Percentiles rank a stretch among this genome's conserved stretches.
These are phyloP conservation scores for Dynastes hyllus DNA, from an alignment of 2,888 invertebrate genomes.

Conservation along the genomic window DNA sequence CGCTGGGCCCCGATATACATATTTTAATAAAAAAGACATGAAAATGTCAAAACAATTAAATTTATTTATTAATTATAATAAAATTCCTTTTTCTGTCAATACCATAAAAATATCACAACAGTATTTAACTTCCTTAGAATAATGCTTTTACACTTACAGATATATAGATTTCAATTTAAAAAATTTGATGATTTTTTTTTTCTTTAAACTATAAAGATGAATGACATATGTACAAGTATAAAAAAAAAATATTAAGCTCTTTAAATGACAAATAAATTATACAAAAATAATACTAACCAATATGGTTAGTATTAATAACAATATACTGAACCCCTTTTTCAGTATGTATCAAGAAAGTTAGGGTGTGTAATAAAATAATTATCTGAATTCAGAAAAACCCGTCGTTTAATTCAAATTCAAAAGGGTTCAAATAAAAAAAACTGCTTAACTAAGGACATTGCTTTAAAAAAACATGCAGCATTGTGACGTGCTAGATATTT, in stretches of 20 bases:
- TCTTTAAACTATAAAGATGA: slow-evolving; percentile 15
- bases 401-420: no score
- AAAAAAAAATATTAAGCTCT: slow-evolving; percentile 33
- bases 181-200: not conserved
- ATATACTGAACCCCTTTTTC: slow-evolving; percentile 1
- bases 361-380: no score
- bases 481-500: no score
- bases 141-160: not conserved
- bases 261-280: slow-evolving; percentile 34
- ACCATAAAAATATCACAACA: slow-evolving; percentile 46
- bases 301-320: slow-evolving; percentile 22
- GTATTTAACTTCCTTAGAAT: slow-evolving; percentile 25
- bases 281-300: slow-evolving; percentile 36
- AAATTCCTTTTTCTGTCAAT: slow-evolving; percentile 22
- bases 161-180: slow-evolving; percentile 2
- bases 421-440: no score
- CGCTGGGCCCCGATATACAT: no score
- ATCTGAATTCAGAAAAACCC: no score
- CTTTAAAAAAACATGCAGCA: no score
- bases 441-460: no score
- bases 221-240: slow-evolving; percentile 20
- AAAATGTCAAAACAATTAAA: slow-evolving; percentile 15
- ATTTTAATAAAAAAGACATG: not conserved
- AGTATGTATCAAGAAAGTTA: not conserved
- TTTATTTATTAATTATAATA: slow-evolving; percentile 15